These are phyloP conservation scores for Chrysolina americana DNA, from an alignment of 2,888 invertebrate genomes.

Conservation along the genomic window DNA sequence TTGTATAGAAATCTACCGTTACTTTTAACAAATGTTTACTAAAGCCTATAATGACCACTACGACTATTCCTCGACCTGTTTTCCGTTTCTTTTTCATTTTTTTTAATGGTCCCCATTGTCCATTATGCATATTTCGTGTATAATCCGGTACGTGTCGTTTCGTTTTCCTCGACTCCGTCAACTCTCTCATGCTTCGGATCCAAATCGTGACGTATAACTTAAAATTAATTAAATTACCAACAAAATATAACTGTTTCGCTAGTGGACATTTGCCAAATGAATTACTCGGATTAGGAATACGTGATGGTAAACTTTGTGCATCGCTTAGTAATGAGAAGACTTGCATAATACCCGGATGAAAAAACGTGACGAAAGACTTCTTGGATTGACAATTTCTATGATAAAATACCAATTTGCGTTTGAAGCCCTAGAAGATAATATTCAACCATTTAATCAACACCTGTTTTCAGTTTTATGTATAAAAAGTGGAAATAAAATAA, in stretches of 20 bases:
- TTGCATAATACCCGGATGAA: too few relatives aligned
- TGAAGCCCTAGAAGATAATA: too few relatives aligned
- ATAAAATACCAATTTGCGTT: too few relatives aligned
- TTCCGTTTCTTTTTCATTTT: neutral
- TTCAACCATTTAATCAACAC: too few relatives aligned
- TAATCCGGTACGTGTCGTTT: constrained; percentile 33
- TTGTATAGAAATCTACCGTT: neutral
- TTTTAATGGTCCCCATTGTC: constrained; percentile 23
- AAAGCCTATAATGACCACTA: neutral
- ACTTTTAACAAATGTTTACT: neutral
- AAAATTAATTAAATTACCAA: constrained; percentile 43
- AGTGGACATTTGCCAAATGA: constrained; percentile 36
- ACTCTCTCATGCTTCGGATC: constrained; percentile 24
- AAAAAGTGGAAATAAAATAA: too few relatives aligned
- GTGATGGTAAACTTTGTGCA: constrained; percentile 22
- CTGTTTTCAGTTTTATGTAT: too few relatives aligned
- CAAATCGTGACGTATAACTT: constrained; percentile 39
- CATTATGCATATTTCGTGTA: constrained; percentile 37
- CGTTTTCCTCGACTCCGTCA: constrained; percentile 2
- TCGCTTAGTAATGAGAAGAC: neutral
- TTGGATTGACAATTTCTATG: neutral
- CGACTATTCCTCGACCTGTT: constrained; percentile 6
- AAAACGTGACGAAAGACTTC: neutral
- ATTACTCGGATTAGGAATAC: constrained; percentile 23
- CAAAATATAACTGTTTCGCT: constrained; percentile 32